phyloP scores from a whole-genome alignment of 2,888 invertebrate genomes.

The Drosophila vallismaia region DNA sequence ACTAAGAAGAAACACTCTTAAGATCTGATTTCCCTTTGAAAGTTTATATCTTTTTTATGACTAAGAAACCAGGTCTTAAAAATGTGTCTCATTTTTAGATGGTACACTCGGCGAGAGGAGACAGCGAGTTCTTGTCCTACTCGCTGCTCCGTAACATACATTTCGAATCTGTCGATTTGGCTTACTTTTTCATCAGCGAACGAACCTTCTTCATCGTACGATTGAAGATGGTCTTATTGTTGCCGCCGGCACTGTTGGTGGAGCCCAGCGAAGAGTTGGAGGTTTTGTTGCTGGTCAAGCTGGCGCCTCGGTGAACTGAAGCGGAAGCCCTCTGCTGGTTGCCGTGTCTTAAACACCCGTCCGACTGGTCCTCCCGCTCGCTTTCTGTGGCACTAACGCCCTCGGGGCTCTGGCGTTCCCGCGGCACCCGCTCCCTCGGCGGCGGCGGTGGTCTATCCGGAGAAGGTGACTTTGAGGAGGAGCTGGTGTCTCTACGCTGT shows the following conservation, averaged over 20 bases:
- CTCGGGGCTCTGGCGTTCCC: conserved; percentile 82
- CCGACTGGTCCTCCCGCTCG: conserved; percentile 81
- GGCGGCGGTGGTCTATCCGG: conserved; percentile 64
- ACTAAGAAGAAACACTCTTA: conserved; percentile 4
- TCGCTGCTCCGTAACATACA: conserved; percentile 24
- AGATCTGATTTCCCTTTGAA: conserved; percentile 14
- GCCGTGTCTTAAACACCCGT: conserved; percentile 49
- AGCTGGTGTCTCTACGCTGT: conserved; percentile 58
- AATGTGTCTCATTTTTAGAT: conserved; percentile 37
- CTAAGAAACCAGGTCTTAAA: conserved; percentile 19
- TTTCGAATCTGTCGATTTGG: conserved; percentile 44
- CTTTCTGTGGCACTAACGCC: conserved; percentile 84
- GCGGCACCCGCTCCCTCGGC: conserved; percentile 44
- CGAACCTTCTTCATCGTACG: conserved; percentile 92
- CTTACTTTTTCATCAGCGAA: conserved; percentile 87
- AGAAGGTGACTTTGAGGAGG: conserved; percentile 80
- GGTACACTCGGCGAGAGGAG: conserved; percentile 33
- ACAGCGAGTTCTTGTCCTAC: conserved; percentile 32
- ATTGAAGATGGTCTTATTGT: conserved; percentile 91
- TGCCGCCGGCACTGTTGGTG: conserved; percentile 85
- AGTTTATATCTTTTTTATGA: background rate
- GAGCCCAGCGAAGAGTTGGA: conserved; percentile 73
- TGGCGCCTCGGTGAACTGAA: conserved; percentile 78
- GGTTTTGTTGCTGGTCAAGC: conserved; percentile 69
- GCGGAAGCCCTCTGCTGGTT: conserved; percentile 77